A percentile compares a stretch with the other conserved stretches of the same genome.
phyloP scores from a whole-genome alignment of 2,113 vertebrate genomes.

The Periophthalmodon schlosseri region DNA sequence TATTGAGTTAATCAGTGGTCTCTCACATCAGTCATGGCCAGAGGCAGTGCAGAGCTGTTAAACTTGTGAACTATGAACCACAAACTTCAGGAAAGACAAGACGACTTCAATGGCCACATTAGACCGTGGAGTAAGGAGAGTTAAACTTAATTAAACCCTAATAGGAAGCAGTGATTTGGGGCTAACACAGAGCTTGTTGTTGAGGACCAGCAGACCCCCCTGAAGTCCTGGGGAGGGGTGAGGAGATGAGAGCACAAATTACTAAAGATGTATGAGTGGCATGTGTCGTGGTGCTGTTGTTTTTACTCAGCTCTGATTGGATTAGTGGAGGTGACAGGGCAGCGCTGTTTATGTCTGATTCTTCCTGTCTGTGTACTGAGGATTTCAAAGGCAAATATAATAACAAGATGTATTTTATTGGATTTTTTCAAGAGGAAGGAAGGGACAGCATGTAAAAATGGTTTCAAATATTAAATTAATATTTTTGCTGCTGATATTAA shows the following conservation, averaged over 20 bases:
- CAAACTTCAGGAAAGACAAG: constrained; percentile 72
- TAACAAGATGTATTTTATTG: not conserved
- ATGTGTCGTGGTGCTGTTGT: constrained; percentile 44
- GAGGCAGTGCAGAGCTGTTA: constrained; percentile 56
- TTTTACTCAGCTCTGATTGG: constrained; percentile 49
- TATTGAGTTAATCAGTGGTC: constrained; percentile 75
- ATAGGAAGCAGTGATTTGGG: constrained; percentile 78
- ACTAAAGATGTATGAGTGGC: constrained; percentile 25
- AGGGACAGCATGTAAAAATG: not conserved
- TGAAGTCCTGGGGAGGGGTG: constrained; percentile 46
- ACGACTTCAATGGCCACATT: constrained; percentile 73
- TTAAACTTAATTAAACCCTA: constrained; percentile 81
- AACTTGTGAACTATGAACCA: constrained; percentile 52
- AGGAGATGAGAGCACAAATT: constrained; percentile 54
- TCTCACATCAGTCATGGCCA: constrained; percentile 57
- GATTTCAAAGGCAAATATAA: not conserved
- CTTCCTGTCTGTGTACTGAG: constrained; percentile 6
- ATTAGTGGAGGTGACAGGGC: constrained; percentile 41
- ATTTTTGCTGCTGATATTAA: too few species aligned
- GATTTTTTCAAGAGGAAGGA: not conserved
- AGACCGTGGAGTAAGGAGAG: constrained; percentile 34
- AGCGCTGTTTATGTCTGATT: constrained; percentile 16
- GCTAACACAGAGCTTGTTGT: constrained; percentile 31
- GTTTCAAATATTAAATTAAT: too few species aligned
- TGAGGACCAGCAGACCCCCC: constrained; percentile 40